Conservation (phyloP, 2,113 vertebrate species). For the Xenopus laevis region DNA sequence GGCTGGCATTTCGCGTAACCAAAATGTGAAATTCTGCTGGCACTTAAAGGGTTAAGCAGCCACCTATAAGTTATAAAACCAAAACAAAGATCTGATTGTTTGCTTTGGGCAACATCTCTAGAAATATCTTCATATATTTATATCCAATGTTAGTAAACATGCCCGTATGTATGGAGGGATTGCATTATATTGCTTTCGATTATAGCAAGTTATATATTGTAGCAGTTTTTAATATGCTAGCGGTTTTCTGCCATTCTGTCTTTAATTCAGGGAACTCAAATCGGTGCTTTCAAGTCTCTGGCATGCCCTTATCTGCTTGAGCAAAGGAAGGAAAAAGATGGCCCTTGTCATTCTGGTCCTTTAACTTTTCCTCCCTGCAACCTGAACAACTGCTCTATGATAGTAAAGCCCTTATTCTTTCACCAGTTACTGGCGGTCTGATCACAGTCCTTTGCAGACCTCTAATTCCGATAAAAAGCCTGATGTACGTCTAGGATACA, state of each 20-base stretch:
- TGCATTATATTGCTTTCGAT: no score
- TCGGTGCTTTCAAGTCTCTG: background rate
- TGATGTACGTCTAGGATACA: constrained; percentile 2
- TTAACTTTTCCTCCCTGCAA: background rate
- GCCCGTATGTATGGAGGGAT: no score
- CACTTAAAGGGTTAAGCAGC: no score
- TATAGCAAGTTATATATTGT: no score
- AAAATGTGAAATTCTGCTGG: no score
- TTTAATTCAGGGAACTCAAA: background rate
- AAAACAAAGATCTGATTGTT: no score
- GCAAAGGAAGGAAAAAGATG: constrained; percentile 3
- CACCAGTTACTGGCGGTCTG: background rate
- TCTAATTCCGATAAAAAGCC: constrained; percentile 12
- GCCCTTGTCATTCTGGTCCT: background rate
- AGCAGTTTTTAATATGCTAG: no score
- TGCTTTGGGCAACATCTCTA: no score
- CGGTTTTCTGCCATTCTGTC: background rate
- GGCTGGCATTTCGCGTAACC: no score
- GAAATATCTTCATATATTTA: no score
- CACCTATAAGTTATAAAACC: no score
- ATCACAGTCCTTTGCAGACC: background rate
- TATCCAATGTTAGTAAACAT: no score
- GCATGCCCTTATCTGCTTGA: background rate
- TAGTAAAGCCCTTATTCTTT: constrained; percentile 1
- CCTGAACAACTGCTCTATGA: constrained; percentile 2